Evolutionary conservation across 2,113 vertebrate genomes (phyloP).

Genomic region (Corythaixoides concolor): DNA sequence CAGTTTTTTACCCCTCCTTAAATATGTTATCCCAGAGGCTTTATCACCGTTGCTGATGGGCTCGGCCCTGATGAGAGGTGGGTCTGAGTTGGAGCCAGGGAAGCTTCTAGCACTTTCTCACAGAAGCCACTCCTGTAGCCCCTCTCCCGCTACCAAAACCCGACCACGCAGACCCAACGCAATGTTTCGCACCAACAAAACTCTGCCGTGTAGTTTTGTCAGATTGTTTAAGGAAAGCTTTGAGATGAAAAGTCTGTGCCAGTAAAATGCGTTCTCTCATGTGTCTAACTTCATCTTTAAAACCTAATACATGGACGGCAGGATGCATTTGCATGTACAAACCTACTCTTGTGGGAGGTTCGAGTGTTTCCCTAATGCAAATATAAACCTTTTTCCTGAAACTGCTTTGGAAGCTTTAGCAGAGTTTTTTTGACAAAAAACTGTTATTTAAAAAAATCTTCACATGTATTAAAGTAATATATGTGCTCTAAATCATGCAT

Average conservation of each 20-base stretch:
- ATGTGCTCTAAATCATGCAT: background rate
- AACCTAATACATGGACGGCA: rapidly evolving
- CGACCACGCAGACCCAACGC: too few relatives aligned
- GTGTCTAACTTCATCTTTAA: background rate
- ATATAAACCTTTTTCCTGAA: background rate
- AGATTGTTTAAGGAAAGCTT: background rate
- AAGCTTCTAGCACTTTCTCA: too few relatives aligned
- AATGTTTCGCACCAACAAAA: background rate
- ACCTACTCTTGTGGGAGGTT: background rate
- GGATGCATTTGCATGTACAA: background rate
- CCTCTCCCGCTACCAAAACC: too few relatives aligned
- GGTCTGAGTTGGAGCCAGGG: too few relatives aligned
- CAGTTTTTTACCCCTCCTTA: too few relatives aligned
- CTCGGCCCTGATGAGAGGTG: too few relatives aligned
- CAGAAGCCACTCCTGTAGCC: too few relatives aligned
- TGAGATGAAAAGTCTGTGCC: background rate
- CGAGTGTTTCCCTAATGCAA: background rate
- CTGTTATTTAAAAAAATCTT: background rate
- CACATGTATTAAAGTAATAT: background rate
- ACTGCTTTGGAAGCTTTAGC: background rate
- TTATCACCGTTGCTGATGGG: too few relatives aligned
- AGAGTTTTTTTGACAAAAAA: background rate
- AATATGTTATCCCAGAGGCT: too few relatives aligned
- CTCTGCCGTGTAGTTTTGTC: background rate
- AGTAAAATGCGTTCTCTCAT: background rate